A percentile compares a stretch with the other conserved stretches of the same genome.
Evolutionary conservation across 2,888 invertebrate species (phyloP).

Genomic region (Xestia ashworthii): DNA sequence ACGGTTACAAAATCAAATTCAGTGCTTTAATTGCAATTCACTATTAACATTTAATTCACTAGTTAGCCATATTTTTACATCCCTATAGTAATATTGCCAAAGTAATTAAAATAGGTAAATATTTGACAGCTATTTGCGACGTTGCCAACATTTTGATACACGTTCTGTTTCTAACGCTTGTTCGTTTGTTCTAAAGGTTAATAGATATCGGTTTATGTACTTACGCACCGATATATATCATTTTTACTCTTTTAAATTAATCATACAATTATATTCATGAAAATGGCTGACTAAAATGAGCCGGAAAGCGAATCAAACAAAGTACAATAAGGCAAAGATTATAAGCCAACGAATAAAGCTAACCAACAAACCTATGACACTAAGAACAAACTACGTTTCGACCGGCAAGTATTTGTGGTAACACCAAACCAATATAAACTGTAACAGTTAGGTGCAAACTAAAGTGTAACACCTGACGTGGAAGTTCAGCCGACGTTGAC

Average conservation of each 20-base stretch:
- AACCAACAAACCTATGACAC: slow-evolving; percentile 9
- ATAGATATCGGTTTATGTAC: too few relatives aligned
- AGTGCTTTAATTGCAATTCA: too few relatives aligned
- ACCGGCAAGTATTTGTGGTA: slow-evolving; percentile 45
- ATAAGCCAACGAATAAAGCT: background rate
- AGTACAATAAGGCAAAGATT: background rate
- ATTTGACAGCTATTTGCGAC: too few relatives aligned
- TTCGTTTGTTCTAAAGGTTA: background rate
- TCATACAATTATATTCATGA: background rate
- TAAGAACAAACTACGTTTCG: slow-evolving; percentile 30
- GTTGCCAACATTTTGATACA: too few relatives aligned
- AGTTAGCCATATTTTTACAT: too few relatives aligned
- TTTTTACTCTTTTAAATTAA: too few relatives aligned
- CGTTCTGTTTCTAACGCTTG: background rate
- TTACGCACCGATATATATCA: too few relatives aligned
- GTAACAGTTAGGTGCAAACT: slow-evolving; percentile 61
- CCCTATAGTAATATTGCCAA: too few relatives aligned
- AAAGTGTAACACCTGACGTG: slow-evolving; percentile 65
- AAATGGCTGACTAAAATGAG: background rate
- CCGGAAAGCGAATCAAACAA: background rate
- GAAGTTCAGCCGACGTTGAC: slow-evolving; percentile 61
- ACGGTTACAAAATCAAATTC: too few relatives aligned
- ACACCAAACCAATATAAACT: slow-evolving; percentile 64
- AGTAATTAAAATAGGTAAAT: too few relatives aligned
- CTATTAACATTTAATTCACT: too few relatives aligned